Base-by-base conservation (phyloP, 2,888 invertebrate species). In the Odontothrips loti region DNA sequence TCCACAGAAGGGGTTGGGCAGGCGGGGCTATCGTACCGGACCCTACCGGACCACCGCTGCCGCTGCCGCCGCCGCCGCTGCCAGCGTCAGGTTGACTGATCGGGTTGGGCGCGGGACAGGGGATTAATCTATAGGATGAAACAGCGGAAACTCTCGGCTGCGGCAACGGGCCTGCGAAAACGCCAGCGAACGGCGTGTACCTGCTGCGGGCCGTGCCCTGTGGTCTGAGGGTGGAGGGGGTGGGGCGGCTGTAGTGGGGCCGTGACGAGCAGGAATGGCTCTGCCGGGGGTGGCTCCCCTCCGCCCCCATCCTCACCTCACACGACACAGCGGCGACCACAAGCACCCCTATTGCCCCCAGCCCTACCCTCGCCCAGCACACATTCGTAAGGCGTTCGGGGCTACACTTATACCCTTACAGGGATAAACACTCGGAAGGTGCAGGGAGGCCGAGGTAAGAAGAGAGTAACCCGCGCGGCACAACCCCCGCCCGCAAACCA, bases 121-220 rank as follows among this genome's bases (percentile, higher is more conserved):
- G 68, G 68, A 75, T 75, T 75, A 75, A 27, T 75, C 68, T 75
- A 12, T 27, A 75, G 68, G 68, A 75, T 75, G 68, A 75, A 27
- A 75, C 68, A 12, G 68, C 68, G 27, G 68, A 27, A 75, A 75
- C 27, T 27, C 58, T 6, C 58, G 58, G 20, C 58, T 12, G 15
- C 20, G 51, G 51, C 51, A 10, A 51, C 34, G 34, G 51, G 51
- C 51, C 51, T 51, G 51, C 15, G 15, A 51, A 43, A 43, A 51
- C 15, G 51, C 51, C 51, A 17, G 51, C 51, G 34, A 51, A 51
- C 51, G 58, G 20, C 58, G 15, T 20, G 4, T 20, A 58, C 58
- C 58, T 58, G 58, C 58, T 17, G 58, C 58, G 15, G 58, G 58
- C 58, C 58, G 58, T 58, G 58, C 58, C 58, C 15, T 43, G 34